Conservation (phyloP, 2,113 vertebrate species). For the Lampris megalopsis region DNA sequence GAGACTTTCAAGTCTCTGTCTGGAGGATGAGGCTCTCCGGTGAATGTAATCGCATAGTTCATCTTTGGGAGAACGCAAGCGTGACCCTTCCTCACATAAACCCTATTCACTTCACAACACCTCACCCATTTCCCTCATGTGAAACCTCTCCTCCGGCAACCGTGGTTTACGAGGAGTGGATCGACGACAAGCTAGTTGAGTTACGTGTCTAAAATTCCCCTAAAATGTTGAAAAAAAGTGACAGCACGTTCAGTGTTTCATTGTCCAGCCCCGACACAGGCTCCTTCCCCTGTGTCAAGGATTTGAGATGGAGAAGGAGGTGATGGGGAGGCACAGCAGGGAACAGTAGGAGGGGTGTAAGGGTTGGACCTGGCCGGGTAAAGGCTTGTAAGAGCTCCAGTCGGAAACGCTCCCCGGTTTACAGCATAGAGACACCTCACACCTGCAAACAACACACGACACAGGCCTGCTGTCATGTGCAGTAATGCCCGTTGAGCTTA, state of each 20-base stretch:
- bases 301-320: slow-evolving; percentile 89
- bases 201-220: not conserved
- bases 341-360: slow-evolving; percentile 86
- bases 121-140: too few species aligned
- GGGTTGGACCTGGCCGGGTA: slow-evolving; percentile 71
- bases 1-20: too few species aligned
- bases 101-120: too few species aligned
- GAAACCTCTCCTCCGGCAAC: too few species aligned
- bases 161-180: too few species aligned
- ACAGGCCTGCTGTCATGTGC: not conserved
- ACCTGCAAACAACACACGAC: slow-evolving; percentile 76
- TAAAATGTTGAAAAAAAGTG: not conserved
- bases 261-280: not conserved
- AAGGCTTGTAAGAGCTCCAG: slow-evolving; percentile 69
- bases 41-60: not conserved
- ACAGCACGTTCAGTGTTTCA: too few species aligned
- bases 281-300: slow-evolving; percentile 39
- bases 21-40: too few species aligned
- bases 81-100: not conserved
- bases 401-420: slow-evolving; percentile 85
- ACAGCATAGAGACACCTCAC: slow-evolving; percentile 93
- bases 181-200: not conserved
- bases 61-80: not conserved
- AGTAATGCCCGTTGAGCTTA: not conserved
- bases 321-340: slow-evolving; percentile 93